Conservation (phyloP, 2,888 invertebrate species). For the Mechanitis messenoides region DNA sequence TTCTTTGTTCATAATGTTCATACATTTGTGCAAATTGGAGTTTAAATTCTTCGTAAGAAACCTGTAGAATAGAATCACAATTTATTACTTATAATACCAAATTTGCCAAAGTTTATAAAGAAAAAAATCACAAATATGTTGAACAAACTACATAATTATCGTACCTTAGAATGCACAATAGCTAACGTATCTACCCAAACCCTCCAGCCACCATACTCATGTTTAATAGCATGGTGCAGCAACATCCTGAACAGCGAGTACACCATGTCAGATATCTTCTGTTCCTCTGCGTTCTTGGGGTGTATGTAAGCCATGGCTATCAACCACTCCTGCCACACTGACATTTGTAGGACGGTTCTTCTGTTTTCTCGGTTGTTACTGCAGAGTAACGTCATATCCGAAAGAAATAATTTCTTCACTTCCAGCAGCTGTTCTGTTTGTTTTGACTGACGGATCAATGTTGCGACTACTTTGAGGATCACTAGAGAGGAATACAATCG, state of each 20-base stretch:
- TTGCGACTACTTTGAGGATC: slow-evolving; percentile 99
- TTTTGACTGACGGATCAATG: slow-evolving; percentile 96
- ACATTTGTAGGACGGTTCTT: slow-evolving; percentile 98
- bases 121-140: no score
- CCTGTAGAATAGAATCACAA: slow-evolving; percentile 68
- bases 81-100: no score
- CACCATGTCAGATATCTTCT: slow-evolving; percentile 98
- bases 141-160: slow-evolving; percentile 10
- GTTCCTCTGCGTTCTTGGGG: slow-evolving; percentile 95
- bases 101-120: no score
- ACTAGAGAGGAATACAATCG: slow-evolving; percentile 73
- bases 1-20: slow-evolving; percentile 94
- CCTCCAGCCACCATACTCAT: slow-evolving; percentile 99
- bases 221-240: slow-evolving; percentile 98
- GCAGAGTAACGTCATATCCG: slow-evolving; percentile 98
- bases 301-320: slow-evolving; percentile 99
- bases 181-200: slow-evolving; percentile 99
- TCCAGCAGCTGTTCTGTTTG: slow-evolving; percentile 93
- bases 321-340: slow-evolving; percentile 99
- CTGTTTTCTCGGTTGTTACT: slow-evolving; percentile 98
- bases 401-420: slow-evolving; percentile 96
- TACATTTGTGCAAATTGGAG: slow-evolving; percentile 98
- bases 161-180: slow-evolving; percentile 98
- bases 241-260: slow-evolving; percentile 98
- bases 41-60: slow-evolving; percentile 98